Evolutionary conservation across 2,888 invertebrate species (phyloP).

Genomic region (Criorhina ranunculi): DNA sequence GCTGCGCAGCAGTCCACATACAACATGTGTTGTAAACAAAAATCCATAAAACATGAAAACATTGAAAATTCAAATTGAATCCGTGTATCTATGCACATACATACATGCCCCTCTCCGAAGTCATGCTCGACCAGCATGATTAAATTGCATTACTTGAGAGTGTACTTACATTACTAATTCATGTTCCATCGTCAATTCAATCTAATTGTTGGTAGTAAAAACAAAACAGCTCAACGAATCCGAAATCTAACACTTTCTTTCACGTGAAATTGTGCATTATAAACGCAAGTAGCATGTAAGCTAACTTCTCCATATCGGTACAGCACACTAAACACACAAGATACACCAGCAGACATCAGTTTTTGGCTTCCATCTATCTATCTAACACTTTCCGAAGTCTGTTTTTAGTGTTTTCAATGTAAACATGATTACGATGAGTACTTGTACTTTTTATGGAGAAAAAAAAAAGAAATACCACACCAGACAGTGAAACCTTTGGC

Average conservation of each 20-base stretch:
- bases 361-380: slow-evolving; percentile 30
- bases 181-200: slow-evolving; percentile 67
- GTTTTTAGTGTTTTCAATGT: slow-evolving; percentile 8
- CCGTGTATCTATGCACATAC: slow-evolving; percentile 23
- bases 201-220: slow-evolving; percentile 69
- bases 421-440: slow-evolving; percentile 23
- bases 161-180: slow-evolving; percentile 62
- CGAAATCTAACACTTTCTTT: slow-evolving; percentile 60
- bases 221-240: slow-evolving; percentile 36
- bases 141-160: slow-evolving; percentile 58
- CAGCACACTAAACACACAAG: slow-evolving; percentile 15
- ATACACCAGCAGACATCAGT: slow-evolving; percentile 33
- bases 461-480: slow-evolving; percentile 16
- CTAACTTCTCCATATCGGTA: slow-evolving; percentile 25
- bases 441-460: slow-evolving; percentile 42
- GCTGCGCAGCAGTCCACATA: slow-evolving; percentile 16
- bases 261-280: slow-evolving; percentile 34
- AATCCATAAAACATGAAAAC: slow-evolving; percentile 51
- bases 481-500: slow-evolving; percentile 65
- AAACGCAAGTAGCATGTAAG: neutral
- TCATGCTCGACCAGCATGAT: slow-evolving; percentile 74
- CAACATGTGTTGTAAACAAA: slow-evolving; percentile 7
- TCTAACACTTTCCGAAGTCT: neutral
- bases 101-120: slow-evolving; percentile 45
- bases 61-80: slow-evolving; percentile 55